phyloP scores from a whole-genome alignment of 2,797 vertebrate species.

The Crenuchus spilurus region DNA sequence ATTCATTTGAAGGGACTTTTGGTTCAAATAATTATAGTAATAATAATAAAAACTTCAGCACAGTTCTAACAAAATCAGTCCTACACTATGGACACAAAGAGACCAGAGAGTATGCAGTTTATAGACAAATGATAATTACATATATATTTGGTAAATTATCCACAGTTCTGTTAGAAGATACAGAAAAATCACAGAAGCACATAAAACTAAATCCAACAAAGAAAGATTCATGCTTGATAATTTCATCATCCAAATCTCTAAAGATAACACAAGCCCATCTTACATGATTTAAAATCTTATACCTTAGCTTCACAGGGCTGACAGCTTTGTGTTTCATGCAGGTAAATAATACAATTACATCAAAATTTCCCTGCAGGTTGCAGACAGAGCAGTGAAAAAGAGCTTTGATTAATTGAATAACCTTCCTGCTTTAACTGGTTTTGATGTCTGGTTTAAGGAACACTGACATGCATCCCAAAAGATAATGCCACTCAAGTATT shows the following conservation, averaged over 20 bases:
- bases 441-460: conserved; percentile 22
- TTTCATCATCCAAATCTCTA: background rate
- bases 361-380: conserved; percentile 32
- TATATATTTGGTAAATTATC: background rate
- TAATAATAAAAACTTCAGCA: background rate
- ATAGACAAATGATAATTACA: background rate
- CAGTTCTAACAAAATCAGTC: background rate
- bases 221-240: background rate
- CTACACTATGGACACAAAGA: background rate
- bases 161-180: background rate
- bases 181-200: background rate
- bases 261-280: background rate
- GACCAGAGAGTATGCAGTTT: background rate
- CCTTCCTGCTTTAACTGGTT: conserved; percentile 19
- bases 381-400: conserved; percentile 25
- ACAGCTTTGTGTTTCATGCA: conserved; percentile 16
- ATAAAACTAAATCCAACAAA: background rate
- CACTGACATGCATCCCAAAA: conserved; percentile 8
- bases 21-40: too few species aligned
- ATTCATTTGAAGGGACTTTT: background rate
- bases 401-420: conserved; percentile 44
- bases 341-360: conserved; percentile 41
- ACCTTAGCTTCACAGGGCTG: conserved; percentile 12
- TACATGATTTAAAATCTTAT: background rate
- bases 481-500: conserved; percentile 29